A percentile compares a stretch with the other conserved stretches of the same genome.
Conservation (phyloP, 2,113 vertebrate species). For the Cyanoramphus novaezelandiae region DNA sequence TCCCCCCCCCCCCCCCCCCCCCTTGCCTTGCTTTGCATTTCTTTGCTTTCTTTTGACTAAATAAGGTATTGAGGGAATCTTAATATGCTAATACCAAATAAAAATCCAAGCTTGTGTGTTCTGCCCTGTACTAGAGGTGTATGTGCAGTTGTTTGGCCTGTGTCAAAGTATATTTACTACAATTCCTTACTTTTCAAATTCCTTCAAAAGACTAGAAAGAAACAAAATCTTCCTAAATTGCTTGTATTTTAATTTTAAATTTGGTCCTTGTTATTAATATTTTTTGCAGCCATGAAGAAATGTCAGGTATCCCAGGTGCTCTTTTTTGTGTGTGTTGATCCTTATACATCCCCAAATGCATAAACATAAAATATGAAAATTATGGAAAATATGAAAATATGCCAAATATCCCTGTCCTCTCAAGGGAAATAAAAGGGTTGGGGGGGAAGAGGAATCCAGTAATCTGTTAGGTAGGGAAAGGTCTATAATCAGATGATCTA, state of each 20-base stretch:
- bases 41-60: background rate
- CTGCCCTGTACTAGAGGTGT: background rate
- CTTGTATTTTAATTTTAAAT: background rate
- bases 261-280: background rate
- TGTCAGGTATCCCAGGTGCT: background rate
- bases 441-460: background rate
- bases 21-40: background rate
- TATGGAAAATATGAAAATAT: background rate
- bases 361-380: background rate
- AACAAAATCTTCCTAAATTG: background rate
- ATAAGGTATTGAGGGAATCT: background rate
- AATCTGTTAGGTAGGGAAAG: background rate
- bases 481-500: background rate
- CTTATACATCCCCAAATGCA: background rate
- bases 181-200: background rate
- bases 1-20: accelerated
- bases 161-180: background rate
- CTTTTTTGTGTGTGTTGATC: background rate
- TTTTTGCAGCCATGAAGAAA: background rate
- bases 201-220: background rate
- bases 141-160: background rate
- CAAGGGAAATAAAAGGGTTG: too few species aligned
- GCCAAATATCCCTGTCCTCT: background rate
- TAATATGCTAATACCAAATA: background rate
- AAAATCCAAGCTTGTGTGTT: background rate